phyloP scores from a whole-genome alignment of 2,888 invertebrate genomes.

The Rotaria macrura region DNA sequence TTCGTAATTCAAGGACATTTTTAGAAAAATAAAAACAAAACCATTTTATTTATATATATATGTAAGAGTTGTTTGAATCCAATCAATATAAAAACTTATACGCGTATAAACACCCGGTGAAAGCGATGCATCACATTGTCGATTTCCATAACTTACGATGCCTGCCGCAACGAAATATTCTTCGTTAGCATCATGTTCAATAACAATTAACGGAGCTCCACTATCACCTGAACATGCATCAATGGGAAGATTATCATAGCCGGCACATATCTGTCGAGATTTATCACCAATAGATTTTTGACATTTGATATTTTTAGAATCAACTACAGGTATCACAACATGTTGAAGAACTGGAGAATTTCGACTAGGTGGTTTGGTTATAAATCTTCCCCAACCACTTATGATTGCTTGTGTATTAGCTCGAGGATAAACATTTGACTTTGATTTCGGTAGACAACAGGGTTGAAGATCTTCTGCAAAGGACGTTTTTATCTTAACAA shows the following conservation, averaged over 20 bases:
- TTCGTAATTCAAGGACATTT: too few relatives aligned
- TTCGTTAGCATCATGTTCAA: not conserved
- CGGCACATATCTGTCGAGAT: not conserved
- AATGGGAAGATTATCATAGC: not conserved
- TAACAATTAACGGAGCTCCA: not conserved
- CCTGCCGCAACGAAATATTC: not conserved
- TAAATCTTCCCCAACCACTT: not conserved
- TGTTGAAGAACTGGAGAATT: constrained; percentile 2
- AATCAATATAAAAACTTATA: not conserved
- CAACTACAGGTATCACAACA: not conserved
- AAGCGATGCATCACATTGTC: constrained; percentile 11
- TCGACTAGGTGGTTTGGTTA: not conserved
- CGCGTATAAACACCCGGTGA: constrained; percentile 16
- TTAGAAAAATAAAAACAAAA: too few relatives aligned
- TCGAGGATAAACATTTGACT: not conserved
- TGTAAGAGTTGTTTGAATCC: not conserved
- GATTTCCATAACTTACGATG: constrained; percentile 7
- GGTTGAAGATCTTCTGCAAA: not conserved
- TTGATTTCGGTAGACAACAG: not conserved
- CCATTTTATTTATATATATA: not conserved
- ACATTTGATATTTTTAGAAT: not conserved
- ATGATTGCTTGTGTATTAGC: not conserved
- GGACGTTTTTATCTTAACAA: not conserved
- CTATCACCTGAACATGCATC: not conserved
- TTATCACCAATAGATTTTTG: not conserved